Percentiles rank a stretch among this genome's conserved stretches.
These are phyloP conservation scores for Aphelenchoides avenae DNA, from an alignment of 1,140 invertebrate species.

Conservation along the genomic window DNA sequence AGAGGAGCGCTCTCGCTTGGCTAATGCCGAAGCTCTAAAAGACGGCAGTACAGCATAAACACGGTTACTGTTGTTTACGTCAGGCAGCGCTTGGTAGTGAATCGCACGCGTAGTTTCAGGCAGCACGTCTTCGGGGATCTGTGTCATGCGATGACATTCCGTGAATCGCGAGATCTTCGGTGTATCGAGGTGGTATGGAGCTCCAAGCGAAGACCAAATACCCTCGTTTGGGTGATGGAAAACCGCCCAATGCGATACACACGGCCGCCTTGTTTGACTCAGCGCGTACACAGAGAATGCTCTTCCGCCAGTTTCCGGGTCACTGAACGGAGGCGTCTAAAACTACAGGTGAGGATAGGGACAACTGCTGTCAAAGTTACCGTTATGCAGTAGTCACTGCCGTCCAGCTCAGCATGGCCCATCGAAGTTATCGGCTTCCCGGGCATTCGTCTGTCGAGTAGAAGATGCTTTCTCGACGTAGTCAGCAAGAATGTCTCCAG, in stretches of 20 bases:
- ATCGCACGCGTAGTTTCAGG: constrained; percentile 9
- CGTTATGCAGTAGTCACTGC: constrained; percentile 11
- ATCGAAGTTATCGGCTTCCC: neutral
- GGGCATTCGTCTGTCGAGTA: constrained; percentile 15
- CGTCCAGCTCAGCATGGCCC: constrained; percentile 11
- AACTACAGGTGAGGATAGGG: neutral
- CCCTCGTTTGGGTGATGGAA: constrained; percentile 8
- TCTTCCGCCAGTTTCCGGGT: constrained; percentile 5
- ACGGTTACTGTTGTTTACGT: neutral
- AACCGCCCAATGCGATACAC: constrained; percentile 13
- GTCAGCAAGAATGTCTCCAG: constrained; percentile 16
- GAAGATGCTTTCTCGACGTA: constrained; percentile 5
- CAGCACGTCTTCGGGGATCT: neutral
- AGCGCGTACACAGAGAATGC: constrained; percentile 9
- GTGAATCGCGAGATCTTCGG: constrained; percentile 6
- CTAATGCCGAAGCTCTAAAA: constrained; percentile 1
- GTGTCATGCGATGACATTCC: neutral
- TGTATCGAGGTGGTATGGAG: constrained; percentile 3
- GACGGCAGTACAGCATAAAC: neutral
- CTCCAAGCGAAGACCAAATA: constrained; percentile 10
- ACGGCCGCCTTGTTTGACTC: constrained; percentile 14
- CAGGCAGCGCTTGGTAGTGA: constrained; percentile 6
- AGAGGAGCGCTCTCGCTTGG: constrained; percentile 9
- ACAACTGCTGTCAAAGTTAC: too few species aligned
- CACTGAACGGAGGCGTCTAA: constrained; percentile 6